A percentile compares a stretch with the other conserved stretches of the same genome.
These are phyloP conservation scores for Lithosia quadra DNA, from an alignment of 2,888 invertebrate genomes.

Conservation along the genomic window DNA sequence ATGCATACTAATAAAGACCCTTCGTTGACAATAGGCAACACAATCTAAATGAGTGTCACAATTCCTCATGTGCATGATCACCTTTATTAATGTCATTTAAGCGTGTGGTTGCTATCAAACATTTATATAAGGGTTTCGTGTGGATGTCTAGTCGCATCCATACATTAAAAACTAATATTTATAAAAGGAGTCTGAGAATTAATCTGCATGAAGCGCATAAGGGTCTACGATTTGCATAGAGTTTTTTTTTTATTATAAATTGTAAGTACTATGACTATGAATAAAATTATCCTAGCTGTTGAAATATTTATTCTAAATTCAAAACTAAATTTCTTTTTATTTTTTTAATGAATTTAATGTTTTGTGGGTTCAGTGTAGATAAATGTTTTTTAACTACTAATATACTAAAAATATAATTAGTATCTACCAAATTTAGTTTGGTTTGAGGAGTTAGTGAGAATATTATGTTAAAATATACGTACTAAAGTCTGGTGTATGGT, in stretches of 20 bases:
- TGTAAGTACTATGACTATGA: not conserved
- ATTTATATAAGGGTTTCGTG: slow-evolving; percentile 8
- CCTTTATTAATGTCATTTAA: slow-evolving; percentile 51
- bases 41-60: slow-evolving; percentile 58
- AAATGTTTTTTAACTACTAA: too few relatives aligned
- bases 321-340: not conserved
- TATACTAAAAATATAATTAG: too few relatives aligned
- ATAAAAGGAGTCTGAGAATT: not conserved
- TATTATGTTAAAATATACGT: too few relatives aligned
- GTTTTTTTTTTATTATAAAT: not conserved
- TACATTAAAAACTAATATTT: not conserved
- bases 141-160: not conserved
- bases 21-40: slow-evolving; percentile 50
- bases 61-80: slow-evolving; percentile 44
- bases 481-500: too few relatives aligned
- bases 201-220: not conserved
- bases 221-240: not conserved
- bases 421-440: too few relatives aligned
- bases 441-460: too few relatives aligned
- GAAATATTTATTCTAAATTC: not conserved
- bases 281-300: not conserved
- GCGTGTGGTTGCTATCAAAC: slow-evolving; percentile 32
- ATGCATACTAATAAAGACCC: slow-evolving; percentile 61
- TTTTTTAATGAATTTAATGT: not conserved
- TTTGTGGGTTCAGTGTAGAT: too few relatives aligned